Conservation (phyloP, 2,797 vertebrate species). For the Peromyscus eremicus region DNA sequence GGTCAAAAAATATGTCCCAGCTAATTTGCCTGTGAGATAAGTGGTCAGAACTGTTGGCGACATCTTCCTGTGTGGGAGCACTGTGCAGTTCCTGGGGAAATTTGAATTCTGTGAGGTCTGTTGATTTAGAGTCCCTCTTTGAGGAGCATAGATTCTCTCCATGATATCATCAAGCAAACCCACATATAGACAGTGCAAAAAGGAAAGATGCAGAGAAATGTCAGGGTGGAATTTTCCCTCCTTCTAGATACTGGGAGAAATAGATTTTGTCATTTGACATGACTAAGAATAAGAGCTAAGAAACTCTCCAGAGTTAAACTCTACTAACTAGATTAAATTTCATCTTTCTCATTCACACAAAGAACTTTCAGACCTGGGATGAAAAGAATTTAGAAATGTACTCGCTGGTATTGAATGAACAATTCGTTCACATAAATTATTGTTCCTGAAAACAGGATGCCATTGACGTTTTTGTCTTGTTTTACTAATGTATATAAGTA, state of each 20-base stretch:
- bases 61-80: not conserved
- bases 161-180: not conserved
- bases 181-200: not conserved
- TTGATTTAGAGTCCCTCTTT: not conserved
- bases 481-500: not conserved
- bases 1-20: no score
- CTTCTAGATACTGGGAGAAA: not conserved
- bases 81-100: not conserved
- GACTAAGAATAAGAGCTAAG: not conserved
- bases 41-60: no score
- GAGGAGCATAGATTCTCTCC: not conserved
- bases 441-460: not conserved
- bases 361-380: not conserved
- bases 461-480: not conserved
- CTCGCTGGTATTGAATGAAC: not conserved
- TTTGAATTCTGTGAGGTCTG: not conserved
- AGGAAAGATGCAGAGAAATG: not conserved
- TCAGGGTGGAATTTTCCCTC: not conserved
- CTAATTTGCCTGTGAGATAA: not conserved
- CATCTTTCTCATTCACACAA: not conserved
- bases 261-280: not conserved
- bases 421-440: not conserved
- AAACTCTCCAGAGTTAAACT: not conserved
- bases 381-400: not conserved
- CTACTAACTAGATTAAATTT: not conserved